Conservation (phyloP, 1,140 invertebrate species). For the Drosophila kohkoa region DNA sequence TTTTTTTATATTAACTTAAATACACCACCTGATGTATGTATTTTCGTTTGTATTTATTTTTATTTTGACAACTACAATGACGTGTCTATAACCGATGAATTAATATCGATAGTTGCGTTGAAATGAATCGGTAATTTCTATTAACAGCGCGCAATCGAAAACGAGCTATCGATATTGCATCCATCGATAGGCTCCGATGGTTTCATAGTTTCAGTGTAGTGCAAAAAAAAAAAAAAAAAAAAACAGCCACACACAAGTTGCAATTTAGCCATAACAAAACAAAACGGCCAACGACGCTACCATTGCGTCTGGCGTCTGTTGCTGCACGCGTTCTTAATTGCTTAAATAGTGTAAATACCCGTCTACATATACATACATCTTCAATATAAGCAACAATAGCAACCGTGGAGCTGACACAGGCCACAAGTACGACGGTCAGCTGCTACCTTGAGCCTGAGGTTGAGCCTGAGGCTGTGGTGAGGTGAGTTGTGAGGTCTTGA, state of each 20-base stretch:
- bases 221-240: slow-evolving; percentile 22
- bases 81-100: slow-evolving; percentile 31
- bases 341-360: slow-evolving; percentile 15
- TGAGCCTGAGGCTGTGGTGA: slow-evolving; percentile 33
- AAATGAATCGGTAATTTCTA: not conserved
- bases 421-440: slow-evolving; percentile 44
- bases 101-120: not conserved
- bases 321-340: slow-evolving; percentile 1
- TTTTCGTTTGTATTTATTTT: slow-evolving; percentile 1
- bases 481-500: slow-evolving; percentile 14
- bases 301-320: slow-evolving; percentile 21
- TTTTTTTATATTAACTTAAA: not conserved
- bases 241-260: slow-evolving; percentile 16
- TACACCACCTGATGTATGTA: not conserved
- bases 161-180: not conserved
- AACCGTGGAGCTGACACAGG: slow-evolving; percentile 34
- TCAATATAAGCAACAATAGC: slow-evolving; percentile 2
- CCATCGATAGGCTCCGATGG: slow-evolving; percentile 27
- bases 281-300: slow-evolving; percentile 38
- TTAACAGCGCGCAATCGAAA: too few relatives aligned
- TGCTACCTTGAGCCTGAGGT: slow-evolving; percentile 26
- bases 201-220: slow-evolving; percentile 9
- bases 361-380: not conserved
- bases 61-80: slow-evolving; percentile 29
- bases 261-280: slow-evolving; percentile 48